These are phyloP conservation scores for Holcopasites calliopsidis DNA, from an alignment of 1,140 invertebrate genomes.

Conservation along the genomic window DNA sequence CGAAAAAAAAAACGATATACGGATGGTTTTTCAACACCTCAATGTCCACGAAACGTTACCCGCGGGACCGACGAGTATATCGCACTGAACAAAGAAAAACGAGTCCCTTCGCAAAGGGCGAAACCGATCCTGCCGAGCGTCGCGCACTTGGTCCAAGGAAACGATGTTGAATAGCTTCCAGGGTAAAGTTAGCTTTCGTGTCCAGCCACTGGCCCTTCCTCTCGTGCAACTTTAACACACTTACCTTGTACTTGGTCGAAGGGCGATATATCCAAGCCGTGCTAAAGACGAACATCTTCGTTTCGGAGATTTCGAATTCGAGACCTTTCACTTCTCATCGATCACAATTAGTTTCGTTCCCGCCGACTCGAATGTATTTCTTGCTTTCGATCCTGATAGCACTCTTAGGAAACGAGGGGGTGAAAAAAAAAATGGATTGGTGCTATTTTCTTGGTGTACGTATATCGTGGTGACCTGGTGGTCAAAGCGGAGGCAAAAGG, in stretches of 20 bases:
- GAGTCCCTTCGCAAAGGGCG: neutral
- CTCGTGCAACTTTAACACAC: slow-evolving; percentile 55
- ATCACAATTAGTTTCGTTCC: slow-evolving; percentile 56
- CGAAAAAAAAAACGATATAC: neutral
- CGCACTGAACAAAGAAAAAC: slow-evolving; percentile 44
- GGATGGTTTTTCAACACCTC: slow-evolving; percentile 33
- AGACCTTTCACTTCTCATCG: slow-evolving; percentile 47
- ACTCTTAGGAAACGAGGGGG: neutral
- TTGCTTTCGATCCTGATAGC: neutral
- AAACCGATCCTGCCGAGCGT: neutral
- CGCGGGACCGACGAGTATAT: slow-evolving; percentile 29
- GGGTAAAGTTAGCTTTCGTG: slow-evolving; percentile 29
- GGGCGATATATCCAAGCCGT: slow-evolving; percentile 8
- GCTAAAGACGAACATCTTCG: slow-evolving; percentile 43
- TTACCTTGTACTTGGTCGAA: slow-evolving; percentile 29
- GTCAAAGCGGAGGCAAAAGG: no score
- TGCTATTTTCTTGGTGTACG: no score
- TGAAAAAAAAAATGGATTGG: neutral
- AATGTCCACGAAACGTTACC: neutral
- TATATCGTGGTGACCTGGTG: neutral
- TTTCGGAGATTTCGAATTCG: slow-evolving; percentile 24
- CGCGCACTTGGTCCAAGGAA: slow-evolving; percentile 2
- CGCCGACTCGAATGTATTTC: neutral
- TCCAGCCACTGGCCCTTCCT: slow-evolving; percentile 7
- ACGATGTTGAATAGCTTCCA: slow-evolving; percentile 39